A percentile compares a stretch with the other conserved stretches of the same genome.
These are phyloP conservation scores for Drosophila simulans DNA, from an alignment of 1,140 invertebrate species.

Conservation along the genomic window DNA sequence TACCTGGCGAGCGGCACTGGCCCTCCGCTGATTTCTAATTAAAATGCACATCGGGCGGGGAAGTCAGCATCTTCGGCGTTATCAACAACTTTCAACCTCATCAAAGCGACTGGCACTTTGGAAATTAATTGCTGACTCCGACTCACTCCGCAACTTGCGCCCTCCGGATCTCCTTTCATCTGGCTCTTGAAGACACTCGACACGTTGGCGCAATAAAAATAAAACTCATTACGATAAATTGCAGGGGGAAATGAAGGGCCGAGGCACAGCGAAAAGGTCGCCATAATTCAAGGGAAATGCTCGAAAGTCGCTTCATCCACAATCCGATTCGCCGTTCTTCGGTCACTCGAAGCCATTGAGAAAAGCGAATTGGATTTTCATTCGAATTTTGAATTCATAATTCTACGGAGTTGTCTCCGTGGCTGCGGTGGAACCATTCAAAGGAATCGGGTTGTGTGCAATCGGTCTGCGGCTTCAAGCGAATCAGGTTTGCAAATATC, in stretches of 20 bases:
- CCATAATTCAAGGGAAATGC: constrained; percentile 71
- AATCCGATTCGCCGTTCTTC: constrained; percentile 25
- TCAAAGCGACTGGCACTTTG: constrained; percentile 63
- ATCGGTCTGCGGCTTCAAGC: constrained; percentile 51
- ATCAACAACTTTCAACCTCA: constrained; percentile 51
- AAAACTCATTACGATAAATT: constrained; percentile 67
- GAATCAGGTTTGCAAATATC: constrained; percentile 70
- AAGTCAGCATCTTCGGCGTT: constrained; percentile 32
- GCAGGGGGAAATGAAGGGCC: constrained; percentile 25
- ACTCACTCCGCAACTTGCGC: constrained; percentile 13
- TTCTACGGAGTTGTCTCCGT: constrained; percentile 16
- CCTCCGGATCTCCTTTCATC: constrained; percentile 32
- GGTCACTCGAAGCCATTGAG: constrained; percentile 32
- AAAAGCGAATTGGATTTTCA: constrained; percentile 39
- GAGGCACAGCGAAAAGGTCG: constrained; percentile 32
- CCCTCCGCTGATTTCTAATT: constrained; percentile 61
- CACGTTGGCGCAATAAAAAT: constrained; percentile 70
- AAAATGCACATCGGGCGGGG: constrained; percentile 54
- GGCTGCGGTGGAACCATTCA: constrained; percentile 26
- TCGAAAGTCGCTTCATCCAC: constrained; percentile 48
- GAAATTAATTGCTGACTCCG: constrained; percentile 73
- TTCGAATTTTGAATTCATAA: constrained; percentile 43
- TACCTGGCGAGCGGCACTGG: constrained; percentile 26
- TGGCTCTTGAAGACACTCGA: constrained; percentile 58
- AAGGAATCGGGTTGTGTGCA: constrained; percentile 41